Evolutionary conservation across 2,113 vertebrate genomes (phyloP).

Genomic region (Trematomus loennbergii): DNA sequence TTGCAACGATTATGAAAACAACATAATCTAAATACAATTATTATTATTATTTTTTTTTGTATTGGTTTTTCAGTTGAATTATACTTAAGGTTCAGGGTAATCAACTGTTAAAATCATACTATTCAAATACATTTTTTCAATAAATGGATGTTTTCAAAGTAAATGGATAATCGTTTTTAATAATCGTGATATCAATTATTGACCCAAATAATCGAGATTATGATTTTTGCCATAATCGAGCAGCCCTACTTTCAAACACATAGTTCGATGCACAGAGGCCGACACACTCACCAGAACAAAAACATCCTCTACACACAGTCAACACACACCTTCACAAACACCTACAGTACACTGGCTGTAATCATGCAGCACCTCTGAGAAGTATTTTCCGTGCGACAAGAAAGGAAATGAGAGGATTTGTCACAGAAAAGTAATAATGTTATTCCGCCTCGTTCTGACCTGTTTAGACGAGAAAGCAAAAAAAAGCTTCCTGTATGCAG

Average conservation of each 20-base stretch:
- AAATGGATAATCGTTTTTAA: too few relatives aligned
- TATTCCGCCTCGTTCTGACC: constrained; percentile 32
- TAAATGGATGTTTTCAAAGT: too few relatives aligned
- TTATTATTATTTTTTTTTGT: too few relatives aligned
- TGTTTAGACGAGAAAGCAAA: constrained; percentile 4
- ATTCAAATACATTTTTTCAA: too few relatives aligned
- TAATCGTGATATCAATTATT: too few relatives aligned
- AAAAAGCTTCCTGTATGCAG: neutral
- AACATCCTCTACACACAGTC: neutral
- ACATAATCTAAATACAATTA: too few relatives aligned
- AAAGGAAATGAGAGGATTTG: constrained; percentile 35
- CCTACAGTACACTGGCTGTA: constrained; percentile 11
- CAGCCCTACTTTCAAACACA: neutral
- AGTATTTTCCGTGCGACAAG: constrained; percentile 16
- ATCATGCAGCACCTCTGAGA: constrained; percentile 18
- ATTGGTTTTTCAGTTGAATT: too few relatives aligned
- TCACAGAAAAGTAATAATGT: constrained; percentile 32
- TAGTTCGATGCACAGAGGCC: neutral
- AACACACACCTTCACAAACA: neutral
- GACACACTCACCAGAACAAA: neutral
- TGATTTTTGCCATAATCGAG: too few relatives aligned
- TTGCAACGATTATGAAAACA: too few relatives aligned
- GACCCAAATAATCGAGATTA: too few relatives aligned
- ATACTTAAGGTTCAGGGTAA: too few relatives aligned
- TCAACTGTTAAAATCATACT: too few relatives aligned